Percentiles rank a stretch among this genome's conserved stretches.
Evolutionary conservation across 2,797 vertebrate genomes (phyloP).

Genomic region (Chelonia mydas): DNA sequence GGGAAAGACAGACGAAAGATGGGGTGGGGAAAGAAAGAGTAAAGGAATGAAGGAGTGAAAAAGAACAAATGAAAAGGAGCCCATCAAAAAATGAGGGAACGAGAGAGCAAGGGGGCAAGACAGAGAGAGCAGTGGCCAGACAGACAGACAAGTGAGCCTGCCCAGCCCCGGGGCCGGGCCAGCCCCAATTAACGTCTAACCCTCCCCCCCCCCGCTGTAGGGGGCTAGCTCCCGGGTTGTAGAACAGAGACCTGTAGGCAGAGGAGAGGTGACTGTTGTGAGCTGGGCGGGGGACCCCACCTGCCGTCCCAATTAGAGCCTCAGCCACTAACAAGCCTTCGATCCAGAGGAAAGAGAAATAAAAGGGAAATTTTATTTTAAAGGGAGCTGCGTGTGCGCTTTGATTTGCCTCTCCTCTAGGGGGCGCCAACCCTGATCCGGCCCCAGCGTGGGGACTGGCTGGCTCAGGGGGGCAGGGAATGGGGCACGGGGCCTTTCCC

Average conservation of each 20-base stretch:
- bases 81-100: background rate
- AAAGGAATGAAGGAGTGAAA: background rate
- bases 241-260: background rate
- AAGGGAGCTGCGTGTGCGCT: background rate
- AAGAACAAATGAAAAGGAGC: background rate
- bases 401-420: background rate
- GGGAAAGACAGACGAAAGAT: background rate
- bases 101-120: background rate
- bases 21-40: too few relatives aligned
- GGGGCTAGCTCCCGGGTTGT: background rate
- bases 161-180: background rate
- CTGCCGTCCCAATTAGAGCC: conserved; percentile 2
- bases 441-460: background rate
- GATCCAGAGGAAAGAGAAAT: conserved; percentile 66
- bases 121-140: background rate
- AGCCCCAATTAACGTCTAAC: background rate
- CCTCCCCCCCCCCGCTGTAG: background rate
- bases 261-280: background rate
- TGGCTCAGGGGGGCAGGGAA: background rate
- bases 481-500: background rate
- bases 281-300: background rate
- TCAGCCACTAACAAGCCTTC: conserved; percentile 51
- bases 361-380: conserved; percentile 78
- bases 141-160: background rate
- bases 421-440: background rate